Evolutionary conservation across 2,797 vertebrate species (phyloP), one percentile per base, ranked within the genome.

Genomic region (Holocentrus rufus): DNA sequence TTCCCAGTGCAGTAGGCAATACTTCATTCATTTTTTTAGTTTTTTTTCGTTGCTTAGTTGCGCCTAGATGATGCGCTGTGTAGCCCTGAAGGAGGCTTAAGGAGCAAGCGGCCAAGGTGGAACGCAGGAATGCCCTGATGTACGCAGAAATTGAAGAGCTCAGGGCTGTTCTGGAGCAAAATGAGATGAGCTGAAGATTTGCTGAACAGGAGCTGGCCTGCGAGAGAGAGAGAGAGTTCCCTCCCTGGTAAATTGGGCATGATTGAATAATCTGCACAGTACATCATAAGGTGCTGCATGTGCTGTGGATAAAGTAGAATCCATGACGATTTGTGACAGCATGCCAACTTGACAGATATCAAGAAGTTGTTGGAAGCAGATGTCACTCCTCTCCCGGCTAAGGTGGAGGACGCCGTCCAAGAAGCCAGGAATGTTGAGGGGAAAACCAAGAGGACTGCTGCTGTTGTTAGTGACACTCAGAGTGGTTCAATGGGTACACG

Each of bases 381-480:
- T 61, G 85, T 94, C 44, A 85, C 85, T 58, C 93, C 94, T 20
- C 84, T 93, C 60, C 94, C 92, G 62, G 7, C 31, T 34, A 5
- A 34, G 31, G 31, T 34, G 31, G 91, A 89, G 64, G 93, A 94
- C 5, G 93, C 93, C 11, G 36, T 39, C 36, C 36, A 39, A 7
- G 36, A 13, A 39, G 36, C 36, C 2, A 13, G 11, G 36, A 39
- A 39, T 39, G 36, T 7, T 2, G 94, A 94, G 68, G 94, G 95
- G 64, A 95, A 94, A 57, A 94, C 94, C 73, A 92, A 95, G 63
- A 95, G 94, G 55, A 94, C 94, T 72, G 92, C 95, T 79, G 94
- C 92, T 8, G 93, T 94, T 30, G 94, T 95, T 76, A 92, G 92
- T 18, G 31, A 50, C 0, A 55, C 56, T 27, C 55, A 23, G 5